These are phyloP conservation scores for Camelus dromedarius DNA, from an alignment of 2,113 vertebrate species.

Conservation along the genomic window DNA sequence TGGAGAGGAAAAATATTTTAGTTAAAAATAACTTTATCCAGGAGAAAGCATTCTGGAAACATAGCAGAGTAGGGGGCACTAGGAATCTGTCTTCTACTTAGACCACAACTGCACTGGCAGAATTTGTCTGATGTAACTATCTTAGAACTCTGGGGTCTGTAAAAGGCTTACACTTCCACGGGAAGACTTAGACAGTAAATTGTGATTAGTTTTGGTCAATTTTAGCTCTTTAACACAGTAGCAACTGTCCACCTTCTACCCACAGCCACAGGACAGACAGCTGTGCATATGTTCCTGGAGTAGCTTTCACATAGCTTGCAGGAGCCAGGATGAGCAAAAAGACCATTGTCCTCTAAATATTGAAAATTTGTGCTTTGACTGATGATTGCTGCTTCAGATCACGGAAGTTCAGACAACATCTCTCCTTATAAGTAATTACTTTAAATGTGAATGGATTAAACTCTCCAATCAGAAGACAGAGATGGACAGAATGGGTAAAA, in stretches of 20 bases:
- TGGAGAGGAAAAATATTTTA: conserved; percentile 36
- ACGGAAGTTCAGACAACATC: background rate
- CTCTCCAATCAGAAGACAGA: background rate
- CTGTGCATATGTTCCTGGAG: background rate
- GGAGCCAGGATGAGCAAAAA: background rate
- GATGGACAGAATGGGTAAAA: background rate
- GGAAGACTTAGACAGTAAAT: background rate
- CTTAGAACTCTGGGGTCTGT: background rate
- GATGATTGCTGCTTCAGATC: background rate
- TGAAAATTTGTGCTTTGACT: background rate
- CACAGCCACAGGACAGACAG: background rate
- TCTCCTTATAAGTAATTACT: background rate
- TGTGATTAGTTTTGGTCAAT: background rate
- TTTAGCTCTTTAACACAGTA: background rate
- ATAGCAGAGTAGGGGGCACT: background rate
- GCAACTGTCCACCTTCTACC: background rate
- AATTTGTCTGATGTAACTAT: background rate
- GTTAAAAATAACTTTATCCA: background rate
- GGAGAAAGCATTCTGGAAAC: background rate
- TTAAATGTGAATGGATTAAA: background rate
- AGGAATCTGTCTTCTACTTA: background rate
- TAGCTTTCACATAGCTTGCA: background rate
- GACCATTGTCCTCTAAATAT: background rate
- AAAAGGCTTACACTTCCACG: background rate
- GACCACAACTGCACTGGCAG: background rate